A percentile compares a stretch with the other conserved stretches of the same genome.
Conservation (phyloP, 2,113 vertebrate genomes). For the Odontesthes bonariensis region DNA sequence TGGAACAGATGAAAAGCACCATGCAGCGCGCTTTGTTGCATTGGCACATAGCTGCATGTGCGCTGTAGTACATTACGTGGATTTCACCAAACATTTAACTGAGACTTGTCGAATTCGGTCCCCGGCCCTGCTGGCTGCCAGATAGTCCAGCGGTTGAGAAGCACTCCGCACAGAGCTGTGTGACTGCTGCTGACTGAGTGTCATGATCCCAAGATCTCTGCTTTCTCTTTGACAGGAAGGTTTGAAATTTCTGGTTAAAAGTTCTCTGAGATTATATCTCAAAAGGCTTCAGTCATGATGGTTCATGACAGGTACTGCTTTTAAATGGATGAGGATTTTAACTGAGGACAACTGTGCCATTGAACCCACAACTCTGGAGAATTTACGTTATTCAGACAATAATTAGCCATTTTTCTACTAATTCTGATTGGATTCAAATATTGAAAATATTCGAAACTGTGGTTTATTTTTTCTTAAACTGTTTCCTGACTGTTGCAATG, state of each 20-base stretch:
- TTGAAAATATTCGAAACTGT: constrained; percentile 42
- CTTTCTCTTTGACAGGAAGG: constrained; percentile 82
- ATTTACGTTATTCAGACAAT: background rate
- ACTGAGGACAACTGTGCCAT: constrained; percentile 19
- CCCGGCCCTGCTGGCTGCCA: constrained; percentile 75
- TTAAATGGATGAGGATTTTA: constrained; percentile 63
- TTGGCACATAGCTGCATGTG: constrained; percentile 29
- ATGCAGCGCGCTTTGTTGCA: constrained; percentile 18
- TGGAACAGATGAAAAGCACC: constrained; percentile 26
- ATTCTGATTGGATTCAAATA: constrained; percentile 16
- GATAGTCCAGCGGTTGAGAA: constrained; percentile 77
- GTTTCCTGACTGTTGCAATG: constrained; percentile 67
- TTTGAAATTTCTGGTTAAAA: constrained; percentile 84
- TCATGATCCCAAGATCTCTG: constrained; percentile 82
- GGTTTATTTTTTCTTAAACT: constrained; percentile 36
- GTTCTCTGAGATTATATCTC: constrained; percentile 83
- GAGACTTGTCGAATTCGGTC: constrained; percentile 58
- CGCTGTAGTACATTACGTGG: constrained; percentile 23
- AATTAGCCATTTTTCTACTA: background rate
- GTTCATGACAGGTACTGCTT: constrained; percentile 78
- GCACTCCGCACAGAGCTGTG: constrained; percentile 76
- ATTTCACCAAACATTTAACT: constrained; percentile 56
- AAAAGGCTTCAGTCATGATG: constrained; percentile 81
- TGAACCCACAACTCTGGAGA: constrained; percentile 9
- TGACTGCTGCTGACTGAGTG: constrained; percentile 82